A percentile compares a stretch with the other conserved stretches of the same genome.
phyloP scores from a whole-genome alignment of 2,797 vertebrate genomes.

The Ctenopoma kingsleyae region DNA sequence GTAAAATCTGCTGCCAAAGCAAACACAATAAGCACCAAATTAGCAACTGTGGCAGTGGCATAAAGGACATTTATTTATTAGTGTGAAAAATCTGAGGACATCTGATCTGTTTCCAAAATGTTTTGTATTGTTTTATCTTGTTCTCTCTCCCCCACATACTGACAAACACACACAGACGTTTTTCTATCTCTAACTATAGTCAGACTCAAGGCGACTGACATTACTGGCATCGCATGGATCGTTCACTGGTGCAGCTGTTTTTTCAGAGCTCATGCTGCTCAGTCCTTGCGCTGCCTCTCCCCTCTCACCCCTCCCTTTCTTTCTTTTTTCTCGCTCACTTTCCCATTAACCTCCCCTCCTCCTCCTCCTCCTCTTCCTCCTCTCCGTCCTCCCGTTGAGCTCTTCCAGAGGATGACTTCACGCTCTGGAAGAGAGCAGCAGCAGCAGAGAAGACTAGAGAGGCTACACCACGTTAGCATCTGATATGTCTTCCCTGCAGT shows the following conservation, averaged over 20 bases:
- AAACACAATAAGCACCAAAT: constrained; percentile 15
- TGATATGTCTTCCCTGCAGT: constrained; percentile 59
- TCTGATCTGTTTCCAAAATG: constrained; percentile 31
- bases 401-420: constrained; percentile 82
- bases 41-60: constrained; percentile 3
- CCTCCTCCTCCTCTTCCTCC: constrained; percentile 17
- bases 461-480: constrained; percentile 70
- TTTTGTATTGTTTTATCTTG: constrained; percentile 46
- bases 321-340: constrained; percentile 36
- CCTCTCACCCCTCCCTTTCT: constrained; percentile 27
- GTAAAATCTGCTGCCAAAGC: neutral
- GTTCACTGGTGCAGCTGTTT: constrained; percentile 94
- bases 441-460: constrained; percentile 46
- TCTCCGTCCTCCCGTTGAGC: constrained; percentile 51
- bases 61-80: constrained; percentile 42
- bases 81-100: constrained; percentile 22
- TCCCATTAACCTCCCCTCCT: constrained; percentile 30
- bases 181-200: constrained; percentile 94
- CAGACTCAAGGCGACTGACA: constrained; percentile 86
- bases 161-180: neutral
- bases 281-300: constrained; percentile 65
- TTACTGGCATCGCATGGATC: constrained; percentile 93
- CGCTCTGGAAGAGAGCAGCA: constrained; percentile 72
- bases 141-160: constrained; percentile 35
- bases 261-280: constrained; percentile 86